Percentiles rank a stretch among this genome's conserved stretches.
Conservation (phyloP, 2,113 vertebrate genomes). For the Elephas maximus region DNA sequence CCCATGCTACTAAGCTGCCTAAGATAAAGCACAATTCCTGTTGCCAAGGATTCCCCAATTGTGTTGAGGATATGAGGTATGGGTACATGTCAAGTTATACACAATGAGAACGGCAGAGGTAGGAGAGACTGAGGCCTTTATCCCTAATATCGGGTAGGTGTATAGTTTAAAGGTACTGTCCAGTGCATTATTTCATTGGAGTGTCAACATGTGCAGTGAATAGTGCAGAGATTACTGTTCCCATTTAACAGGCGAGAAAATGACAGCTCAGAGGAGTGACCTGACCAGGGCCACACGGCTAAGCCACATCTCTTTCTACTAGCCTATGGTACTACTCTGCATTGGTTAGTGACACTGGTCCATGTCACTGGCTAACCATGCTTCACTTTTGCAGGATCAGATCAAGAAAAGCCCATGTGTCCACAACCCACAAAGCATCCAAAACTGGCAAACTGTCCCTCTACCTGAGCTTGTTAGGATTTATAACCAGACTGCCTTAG, state of each 20-base stretch:
- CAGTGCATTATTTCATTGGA: not conserved
- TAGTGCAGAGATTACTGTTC: not conserved
- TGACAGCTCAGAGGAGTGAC: not conserved
- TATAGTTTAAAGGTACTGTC: not conserved
- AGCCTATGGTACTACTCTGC: not conserved
- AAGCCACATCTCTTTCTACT: not conserved
- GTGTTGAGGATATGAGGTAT: not conserved
- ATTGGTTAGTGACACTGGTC: not conserved
- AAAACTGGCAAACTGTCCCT: not conserved
- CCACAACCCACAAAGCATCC: not conserved
- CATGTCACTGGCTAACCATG: not conserved
- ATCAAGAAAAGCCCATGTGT: not conserved
- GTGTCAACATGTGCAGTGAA: not conserved
- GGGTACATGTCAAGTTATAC: not conserved
- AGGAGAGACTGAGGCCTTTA: not conserved
- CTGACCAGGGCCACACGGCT: not conserved
- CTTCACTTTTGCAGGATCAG: not conserved
- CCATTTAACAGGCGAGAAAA: slow-evolving; percentile 28
- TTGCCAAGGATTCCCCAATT: not conserved
- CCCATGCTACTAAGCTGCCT: not conserved
- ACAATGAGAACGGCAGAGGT: not conserved
- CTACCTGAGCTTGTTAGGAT: not conserved
- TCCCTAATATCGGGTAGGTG: not conserved
- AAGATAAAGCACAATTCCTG: not conserved
- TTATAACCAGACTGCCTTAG: slow-evolving; percentile 32